Conservation (phyloP, 1,140 invertebrate species). For the Tenebrio molitor region DNA sequence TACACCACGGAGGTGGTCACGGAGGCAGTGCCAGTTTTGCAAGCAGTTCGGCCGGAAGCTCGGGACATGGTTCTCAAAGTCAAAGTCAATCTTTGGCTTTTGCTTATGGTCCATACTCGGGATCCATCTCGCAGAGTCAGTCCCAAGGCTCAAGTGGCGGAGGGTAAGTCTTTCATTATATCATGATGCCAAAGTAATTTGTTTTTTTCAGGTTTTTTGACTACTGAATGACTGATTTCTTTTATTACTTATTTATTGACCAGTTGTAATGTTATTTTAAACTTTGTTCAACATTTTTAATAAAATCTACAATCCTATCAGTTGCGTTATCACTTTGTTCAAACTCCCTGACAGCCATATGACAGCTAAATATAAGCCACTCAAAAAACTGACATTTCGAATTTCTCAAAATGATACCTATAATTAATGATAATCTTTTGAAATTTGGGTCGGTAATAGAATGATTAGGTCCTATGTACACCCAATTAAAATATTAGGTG, state of each 20-base stretch:
- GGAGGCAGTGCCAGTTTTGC: no score
- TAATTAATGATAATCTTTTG: no score
- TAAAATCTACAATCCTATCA: background rate
- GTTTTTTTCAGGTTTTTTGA: slow-evolving; percentile 26
- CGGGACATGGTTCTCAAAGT: slow-evolving; percentile 31
- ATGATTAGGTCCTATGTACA: no score
- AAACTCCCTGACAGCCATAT: no score
- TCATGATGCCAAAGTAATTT: no score
- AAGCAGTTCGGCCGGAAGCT: background rate
- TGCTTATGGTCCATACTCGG: background rate
- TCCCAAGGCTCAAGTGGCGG: slow-evolving; percentile 4
- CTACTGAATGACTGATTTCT: slow-evolving; percentile 10
- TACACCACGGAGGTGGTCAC: slow-evolving; percentile 7
- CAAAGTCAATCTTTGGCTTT: slow-evolving; percentile 24
- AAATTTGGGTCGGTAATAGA: no score
- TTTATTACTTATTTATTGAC: slow-evolving; percentile 25
- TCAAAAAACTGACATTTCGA: no score
- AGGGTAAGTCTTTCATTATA: no score
- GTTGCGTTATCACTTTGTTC: no score
- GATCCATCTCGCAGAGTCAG: slow-evolving; percentile 22
- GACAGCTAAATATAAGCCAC: no score
- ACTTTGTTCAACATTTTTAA: slow-evolving; percentile 18
- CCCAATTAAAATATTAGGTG: no score
- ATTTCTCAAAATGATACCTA: no score
- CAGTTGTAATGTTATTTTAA: slow-evolving; percentile 7